Percentiles rank a stretch among this genome's conserved stretches.
Conservation (phyloP, 2,113 vertebrate species). For the Noturus placidus region DNA sequence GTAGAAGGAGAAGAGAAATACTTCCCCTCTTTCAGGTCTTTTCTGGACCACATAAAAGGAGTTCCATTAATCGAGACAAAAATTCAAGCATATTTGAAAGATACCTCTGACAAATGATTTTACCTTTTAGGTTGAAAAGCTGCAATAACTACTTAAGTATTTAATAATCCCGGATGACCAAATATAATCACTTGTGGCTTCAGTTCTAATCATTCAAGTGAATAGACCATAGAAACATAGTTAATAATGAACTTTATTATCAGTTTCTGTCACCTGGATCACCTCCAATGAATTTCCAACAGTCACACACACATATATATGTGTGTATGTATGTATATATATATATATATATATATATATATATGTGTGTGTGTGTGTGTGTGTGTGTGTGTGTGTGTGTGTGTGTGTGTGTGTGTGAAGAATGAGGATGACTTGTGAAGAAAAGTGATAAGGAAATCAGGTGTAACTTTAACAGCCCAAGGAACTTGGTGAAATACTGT, state of each 20-base stretch:
- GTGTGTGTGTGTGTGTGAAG: too few species aligned
- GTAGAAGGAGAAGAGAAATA: background rate
- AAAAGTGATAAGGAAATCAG: background rate
- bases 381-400: too few species aligned
- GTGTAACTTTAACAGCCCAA: background rate
- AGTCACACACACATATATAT: too few species aligned
- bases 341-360: too few species aligned
- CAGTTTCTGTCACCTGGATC: slow-evolving; percentile 2
- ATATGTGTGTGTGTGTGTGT: too few species aligned
- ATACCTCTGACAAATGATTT: background rate
- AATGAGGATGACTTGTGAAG: background rate
- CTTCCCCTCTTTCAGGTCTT: background rate
- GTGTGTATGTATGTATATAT: too few species aligned
- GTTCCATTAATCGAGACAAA: background rate
- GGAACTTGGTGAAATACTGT: background rate
- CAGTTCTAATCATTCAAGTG: background rate
- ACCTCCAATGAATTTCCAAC: background rate
- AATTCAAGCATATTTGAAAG: background rate
- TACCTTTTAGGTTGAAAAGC: background rate
- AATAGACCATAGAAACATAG: background rate
- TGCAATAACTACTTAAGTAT: background rate
- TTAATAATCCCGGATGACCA: background rate
- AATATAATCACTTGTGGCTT: background rate
- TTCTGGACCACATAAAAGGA: background rate
- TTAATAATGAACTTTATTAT: slow-evolving; percentile 24